A percentile compares a stretch with the other conserved stretches of the same genome.
Conservation (phyloP, 2,888 invertebrate genomes). For the Drosophila formosana region DNA sequence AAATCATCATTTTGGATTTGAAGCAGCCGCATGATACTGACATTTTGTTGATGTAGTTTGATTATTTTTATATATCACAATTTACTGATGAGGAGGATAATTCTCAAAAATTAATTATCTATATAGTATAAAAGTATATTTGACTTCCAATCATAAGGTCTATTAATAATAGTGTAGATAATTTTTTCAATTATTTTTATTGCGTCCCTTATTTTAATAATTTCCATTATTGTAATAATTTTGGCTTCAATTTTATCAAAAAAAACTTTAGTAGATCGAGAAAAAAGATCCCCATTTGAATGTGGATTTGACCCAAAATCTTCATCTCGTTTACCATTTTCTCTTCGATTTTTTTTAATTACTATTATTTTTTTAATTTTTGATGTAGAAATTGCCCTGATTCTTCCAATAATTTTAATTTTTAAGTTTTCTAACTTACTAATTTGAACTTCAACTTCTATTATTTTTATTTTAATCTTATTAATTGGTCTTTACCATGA, state of each 20-base stretch:
- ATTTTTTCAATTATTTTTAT: constrained; percentile 85
- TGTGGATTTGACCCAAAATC: constrained; percentile 87
- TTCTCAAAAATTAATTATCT: constrained; percentile 84
- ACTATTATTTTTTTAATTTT: constrained; percentile 89
- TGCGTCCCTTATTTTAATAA: constrained; percentile 58
- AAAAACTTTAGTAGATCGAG: constrained; percentile 87
- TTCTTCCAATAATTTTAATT: constrained; percentile 87
- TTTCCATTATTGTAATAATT: constrained; percentile 86
- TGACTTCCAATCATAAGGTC: constrained; percentile 90
- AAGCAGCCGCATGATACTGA: constrained; percentile 89
- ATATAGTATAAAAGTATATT: constrained; percentile 90
- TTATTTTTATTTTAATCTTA: constrained; percentile 86
- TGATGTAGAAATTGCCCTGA: constrained; percentile 89
- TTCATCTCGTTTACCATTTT: constrained; percentile 86
- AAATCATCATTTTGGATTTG: constrained; percentile 88
- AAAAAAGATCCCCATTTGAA: constrained; percentile 89
- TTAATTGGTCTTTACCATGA: constrained; percentile 86
- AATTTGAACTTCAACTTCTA: constrained; percentile 71
- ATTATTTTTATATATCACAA: constrained; percentile 87
- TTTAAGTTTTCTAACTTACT: constrained; percentile 80
- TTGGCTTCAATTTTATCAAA: constrained; percentile 87
- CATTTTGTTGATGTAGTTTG: constrained; percentile 89
- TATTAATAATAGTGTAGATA: constrained; percentile 87
- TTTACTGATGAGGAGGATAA: constrained; percentile 90
- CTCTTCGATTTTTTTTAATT: constrained; percentile 88